Percentiles rank a stretch among this genome's conserved stretches.
Evolutionary conservation across 1,140 invertebrate species (phyloP).

Genomic region (Formica selysi): DNA sequence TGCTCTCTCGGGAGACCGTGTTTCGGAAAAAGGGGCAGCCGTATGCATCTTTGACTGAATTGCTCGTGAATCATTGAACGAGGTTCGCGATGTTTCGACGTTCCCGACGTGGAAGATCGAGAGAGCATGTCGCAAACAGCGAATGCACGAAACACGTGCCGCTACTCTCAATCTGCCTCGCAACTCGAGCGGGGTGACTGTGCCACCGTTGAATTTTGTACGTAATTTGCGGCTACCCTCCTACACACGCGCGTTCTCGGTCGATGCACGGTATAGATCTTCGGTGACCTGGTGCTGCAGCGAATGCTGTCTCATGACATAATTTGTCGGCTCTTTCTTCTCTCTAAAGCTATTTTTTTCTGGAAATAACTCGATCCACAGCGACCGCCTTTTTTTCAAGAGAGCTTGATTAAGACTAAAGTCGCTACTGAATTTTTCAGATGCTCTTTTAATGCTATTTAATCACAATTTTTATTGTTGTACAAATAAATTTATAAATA

Average conservation of each 20-base stretch:
- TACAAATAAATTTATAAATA: background rate
- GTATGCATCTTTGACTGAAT: slow-evolving; percentile 45
- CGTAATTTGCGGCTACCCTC: slow-evolving; percentile 54
- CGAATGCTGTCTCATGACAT: slow-evolving; percentile 35
- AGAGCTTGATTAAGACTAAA: background rate
- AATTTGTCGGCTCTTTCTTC: slow-evolving; percentile 3
- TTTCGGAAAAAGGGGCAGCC: background rate
- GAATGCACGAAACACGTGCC: slow-evolving; percentile 26
- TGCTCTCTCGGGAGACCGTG: background rate
- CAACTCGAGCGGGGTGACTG: slow-evolving; percentile 17
- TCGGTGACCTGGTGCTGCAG: slow-evolving; percentile 23
- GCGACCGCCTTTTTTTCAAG: background rate
- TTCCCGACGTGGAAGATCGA: slow-evolving; percentile 43
- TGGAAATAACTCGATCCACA: background rate
- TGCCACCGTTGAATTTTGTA: slow-evolving; percentile 56
- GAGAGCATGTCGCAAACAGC: slow-evolving; percentile 37
- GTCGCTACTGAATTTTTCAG: background rate
- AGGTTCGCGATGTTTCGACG: slow-evolving; percentile 42
- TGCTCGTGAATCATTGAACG: slow-evolving; percentile 54
- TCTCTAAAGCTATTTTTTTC: slow-evolving; percentile 14
- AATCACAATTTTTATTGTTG: background rate
- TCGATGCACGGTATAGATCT: slow-evolving; percentile 47
- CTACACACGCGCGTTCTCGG: slow-evolving; percentile 1
- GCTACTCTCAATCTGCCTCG: slow-evolving; percentile 56
- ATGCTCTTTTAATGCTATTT: background rate